These are phyloP conservation scores for Chinchilla lanigera DNA, from an alignment of 2,113 vertebrate genomes.

Conservation along the genomic window DNA sequence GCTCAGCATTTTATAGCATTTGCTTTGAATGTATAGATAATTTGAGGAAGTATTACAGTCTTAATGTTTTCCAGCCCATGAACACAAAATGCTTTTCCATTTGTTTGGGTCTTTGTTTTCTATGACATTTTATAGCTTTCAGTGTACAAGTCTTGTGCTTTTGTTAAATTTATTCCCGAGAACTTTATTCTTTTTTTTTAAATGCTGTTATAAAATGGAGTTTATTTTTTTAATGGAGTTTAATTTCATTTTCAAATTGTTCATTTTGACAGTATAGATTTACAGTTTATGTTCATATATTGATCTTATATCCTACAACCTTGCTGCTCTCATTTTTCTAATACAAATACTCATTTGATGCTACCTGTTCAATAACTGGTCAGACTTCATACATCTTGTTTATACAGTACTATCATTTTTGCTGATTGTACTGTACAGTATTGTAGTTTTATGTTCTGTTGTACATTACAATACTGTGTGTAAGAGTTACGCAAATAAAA, in stretches of 20 bases:
- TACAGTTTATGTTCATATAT: background rate
- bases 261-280: background rate
- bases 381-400: background rate
- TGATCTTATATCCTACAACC: background rate
- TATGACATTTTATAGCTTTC: background rate
- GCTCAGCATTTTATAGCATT: background rate
- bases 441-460: background rate
- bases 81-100: background rate
- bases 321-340: background rate
- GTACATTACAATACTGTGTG: background rate
- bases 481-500: background rate
- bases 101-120: slow-evolving; percentile 6
- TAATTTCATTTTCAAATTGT: background rate
- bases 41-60: background rate
- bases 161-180: slow-evolving; percentile 28
- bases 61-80: background rate
- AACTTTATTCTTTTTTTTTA: background rate
- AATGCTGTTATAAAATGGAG: background rate
- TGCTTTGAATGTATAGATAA: background rate
- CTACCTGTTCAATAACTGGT: background rate
- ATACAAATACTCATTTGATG: background rate
- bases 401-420: no score
- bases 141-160: background rate
- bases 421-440: background rate
- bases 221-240: no score